Evolutionary conservation across 2,113 vertebrate species (phyloP).

Genomic region (Meleagris gallopavo): DNA sequence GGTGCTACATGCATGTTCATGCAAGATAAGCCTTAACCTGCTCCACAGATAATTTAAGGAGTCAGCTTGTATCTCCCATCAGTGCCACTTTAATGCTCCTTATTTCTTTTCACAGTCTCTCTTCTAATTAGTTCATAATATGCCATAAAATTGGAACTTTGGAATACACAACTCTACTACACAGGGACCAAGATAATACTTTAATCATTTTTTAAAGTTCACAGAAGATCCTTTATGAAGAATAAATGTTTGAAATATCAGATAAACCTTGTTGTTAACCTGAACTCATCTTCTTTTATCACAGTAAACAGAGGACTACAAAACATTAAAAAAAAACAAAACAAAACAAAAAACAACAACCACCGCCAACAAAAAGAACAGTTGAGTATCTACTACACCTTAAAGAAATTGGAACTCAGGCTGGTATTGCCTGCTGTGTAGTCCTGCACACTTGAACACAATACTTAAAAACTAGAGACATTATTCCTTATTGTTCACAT

Average conservation of each 20-base stretch:
- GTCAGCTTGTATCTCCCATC: not conserved
- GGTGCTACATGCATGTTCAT: not conserved
- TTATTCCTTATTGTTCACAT: not conserved
- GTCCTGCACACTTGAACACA: constrained; percentile 30
- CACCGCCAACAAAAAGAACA: not conserved
- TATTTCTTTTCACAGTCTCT: not conserved
- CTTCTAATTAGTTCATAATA: not conserved
- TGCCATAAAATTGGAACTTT: not conserved
- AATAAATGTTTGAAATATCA: not conserved
- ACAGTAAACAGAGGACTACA: not conserved
- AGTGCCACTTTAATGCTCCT: not conserved
- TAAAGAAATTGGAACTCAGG: not conserved
- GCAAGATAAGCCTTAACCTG: not conserved
- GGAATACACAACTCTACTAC: not conserved
- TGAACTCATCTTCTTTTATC: not conserved
- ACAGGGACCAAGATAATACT: not conserved
- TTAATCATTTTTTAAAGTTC: not conserved
- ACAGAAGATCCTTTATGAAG: not conserved
- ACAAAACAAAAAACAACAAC: too few relatives aligned
- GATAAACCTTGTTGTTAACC: not conserved
- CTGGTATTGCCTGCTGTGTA: not conserved
- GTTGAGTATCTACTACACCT: not conserved
- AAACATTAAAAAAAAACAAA: not conserved
- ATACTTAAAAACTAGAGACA: constrained; percentile 3
- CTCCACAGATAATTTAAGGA: not conserved